A percentile compares a stretch with the other conserved stretches of the same genome.
Evolutionary conservation across 2,888 invertebrate genomes (phyloP).

Genomic region (Phyto melanocephala): DNA sequence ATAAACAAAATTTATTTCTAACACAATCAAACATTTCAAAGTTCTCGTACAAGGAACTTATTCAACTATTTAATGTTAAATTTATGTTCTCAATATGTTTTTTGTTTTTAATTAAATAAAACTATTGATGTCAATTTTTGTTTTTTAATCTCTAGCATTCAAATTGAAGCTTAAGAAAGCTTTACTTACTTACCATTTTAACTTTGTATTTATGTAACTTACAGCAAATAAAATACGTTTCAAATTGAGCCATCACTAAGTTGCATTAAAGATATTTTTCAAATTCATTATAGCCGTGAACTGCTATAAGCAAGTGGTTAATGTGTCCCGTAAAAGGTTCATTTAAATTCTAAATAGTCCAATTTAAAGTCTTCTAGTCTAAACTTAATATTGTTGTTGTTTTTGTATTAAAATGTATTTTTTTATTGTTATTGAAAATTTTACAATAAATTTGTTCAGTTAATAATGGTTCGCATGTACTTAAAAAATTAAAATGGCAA

Average conservation of each 20-base stretch:
- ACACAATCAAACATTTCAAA: too few relatives aligned
- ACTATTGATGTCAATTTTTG: not conserved
- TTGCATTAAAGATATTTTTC: conserved; percentile 5
- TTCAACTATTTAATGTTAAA: too few relatives aligned
- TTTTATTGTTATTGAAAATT: conserved; percentile 18
- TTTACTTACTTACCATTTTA: too few relatives aligned
- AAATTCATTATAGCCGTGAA: conserved; percentile 26
- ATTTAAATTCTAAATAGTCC: conserved; percentile 37
- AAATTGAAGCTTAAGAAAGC: too few relatives aligned
- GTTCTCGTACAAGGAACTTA: too few relatives aligned
- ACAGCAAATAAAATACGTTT: conserved; percentile 4
- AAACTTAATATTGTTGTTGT: not conserved
- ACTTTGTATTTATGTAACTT: conserved; percentile 12
- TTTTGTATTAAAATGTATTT: conserved; percentile 9
- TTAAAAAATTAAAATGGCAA: conserved; percentile 40
- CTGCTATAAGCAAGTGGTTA: conserved; percentile 27
- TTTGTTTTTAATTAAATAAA: not conserved
- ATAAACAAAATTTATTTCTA: too few relatives aligned
- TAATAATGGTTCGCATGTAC: conserved; percentile 44
- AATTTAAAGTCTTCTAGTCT: conserved; percentile 30
- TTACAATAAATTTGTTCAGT: conserved; percentile 25
- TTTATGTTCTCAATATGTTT: not conserved
- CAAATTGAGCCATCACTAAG: conserved; percentile 1
- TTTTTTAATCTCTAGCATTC: too few relatives aligned
- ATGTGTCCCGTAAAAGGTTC: conserved; percentile 9